Conservation (phyloP, 2,888 invertebrate genomes). For the Capitulum mitella region DNA sequence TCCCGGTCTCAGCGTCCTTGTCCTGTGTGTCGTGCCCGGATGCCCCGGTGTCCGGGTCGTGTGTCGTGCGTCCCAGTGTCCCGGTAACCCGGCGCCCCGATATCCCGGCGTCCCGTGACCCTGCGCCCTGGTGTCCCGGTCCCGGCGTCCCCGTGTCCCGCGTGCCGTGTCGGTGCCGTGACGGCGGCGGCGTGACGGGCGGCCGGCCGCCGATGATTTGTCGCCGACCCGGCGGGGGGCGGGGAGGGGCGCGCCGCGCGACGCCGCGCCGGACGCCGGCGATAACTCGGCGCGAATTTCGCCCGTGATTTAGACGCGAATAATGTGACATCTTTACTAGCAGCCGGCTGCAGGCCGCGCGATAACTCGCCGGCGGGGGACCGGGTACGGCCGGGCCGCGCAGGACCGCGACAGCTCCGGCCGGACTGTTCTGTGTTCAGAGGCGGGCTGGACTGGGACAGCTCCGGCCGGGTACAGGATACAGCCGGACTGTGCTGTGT, state of each 20-base stretch:
- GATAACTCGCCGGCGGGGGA: neutral
- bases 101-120: neutral
- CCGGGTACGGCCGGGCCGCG: neutral
- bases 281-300: slow-evolving; percentile 14
- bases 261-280: neutral
- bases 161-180: neutral
- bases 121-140: neutral
- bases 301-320: slow-evolving; percentile 3
- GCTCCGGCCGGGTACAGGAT: too few relatives aligned
- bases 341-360: neutral
- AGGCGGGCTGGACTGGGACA: too few relatives aligned
- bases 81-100: too few relatives aligned
- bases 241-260: neutral
- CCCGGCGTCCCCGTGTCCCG: neutral
- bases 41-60: neutral
- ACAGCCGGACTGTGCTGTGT: too few relatives aligned
- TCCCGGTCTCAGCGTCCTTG: neutral
- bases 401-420: too few relatives aligned
- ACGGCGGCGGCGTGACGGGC: neutral
- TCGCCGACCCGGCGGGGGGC: neutral
- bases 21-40: neutral
- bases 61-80: neutral
- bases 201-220: neutral
- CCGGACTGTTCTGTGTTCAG: too few relatives aligned
- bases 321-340: slow-evolving; percentile 22